phyloP scores from a whole-genome alignment of 2,797 vertebrate genomes.

The Esox masquinongy region DNA sequence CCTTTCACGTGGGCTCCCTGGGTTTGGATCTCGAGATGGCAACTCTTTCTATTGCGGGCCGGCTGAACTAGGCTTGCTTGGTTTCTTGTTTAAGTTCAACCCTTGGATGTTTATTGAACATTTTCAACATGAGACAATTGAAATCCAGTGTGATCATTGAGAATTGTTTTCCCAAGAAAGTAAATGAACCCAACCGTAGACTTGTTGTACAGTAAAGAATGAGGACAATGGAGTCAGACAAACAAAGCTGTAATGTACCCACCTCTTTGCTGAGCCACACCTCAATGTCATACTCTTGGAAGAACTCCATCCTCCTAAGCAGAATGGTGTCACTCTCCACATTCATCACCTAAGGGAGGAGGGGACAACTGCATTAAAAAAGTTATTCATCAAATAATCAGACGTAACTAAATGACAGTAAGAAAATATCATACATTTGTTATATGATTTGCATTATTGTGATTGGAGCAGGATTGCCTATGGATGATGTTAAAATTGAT shows the following conservation, averaged over 20 bases:
- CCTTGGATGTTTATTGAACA: background rate
- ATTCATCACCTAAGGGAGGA: conserved; percentile 69
- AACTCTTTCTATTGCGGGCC: no score
- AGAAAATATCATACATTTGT: background rate
- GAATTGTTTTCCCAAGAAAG: background rate
- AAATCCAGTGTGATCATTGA: no score
- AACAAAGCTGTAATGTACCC: conserved; percentile 28
- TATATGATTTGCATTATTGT: no score
- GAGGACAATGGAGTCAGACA: background rate
- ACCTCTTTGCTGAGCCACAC: conserved; percentile 83
- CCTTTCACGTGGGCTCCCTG: no score
- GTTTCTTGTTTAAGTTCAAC: background rate
- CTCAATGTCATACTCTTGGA: conserved; percentile 70
- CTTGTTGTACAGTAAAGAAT: background rate
- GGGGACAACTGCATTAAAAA: background rate
- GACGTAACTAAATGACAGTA: background rate
- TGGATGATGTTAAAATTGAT: no score
- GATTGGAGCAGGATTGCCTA: no score
- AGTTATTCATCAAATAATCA: background rate
- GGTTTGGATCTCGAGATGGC: no score
- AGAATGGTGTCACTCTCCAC: conserved; percentile 70
- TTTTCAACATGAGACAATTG: background rate
- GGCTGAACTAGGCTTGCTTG: no score
- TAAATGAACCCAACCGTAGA: background rate
- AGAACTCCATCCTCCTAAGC: conserved; percentile 80